Base-by-base conservation (phyloP, 2,797 vertebrate genomes). In the Aythya fuligula region DNA sequence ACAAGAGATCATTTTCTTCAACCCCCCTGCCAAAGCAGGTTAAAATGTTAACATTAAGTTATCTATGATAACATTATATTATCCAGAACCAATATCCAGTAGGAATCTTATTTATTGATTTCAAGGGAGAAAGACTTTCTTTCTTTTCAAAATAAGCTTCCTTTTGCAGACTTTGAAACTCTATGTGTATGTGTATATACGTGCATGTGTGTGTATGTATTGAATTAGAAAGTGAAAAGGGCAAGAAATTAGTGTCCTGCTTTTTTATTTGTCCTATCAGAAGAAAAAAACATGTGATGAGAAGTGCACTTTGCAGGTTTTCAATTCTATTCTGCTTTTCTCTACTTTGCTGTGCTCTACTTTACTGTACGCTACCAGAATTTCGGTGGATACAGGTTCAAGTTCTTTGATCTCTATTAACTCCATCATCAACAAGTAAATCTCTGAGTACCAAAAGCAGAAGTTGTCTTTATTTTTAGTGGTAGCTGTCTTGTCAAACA, bases 391-490 rank as follows among this genome's bases (percentile, higher is more conserved):
- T 69, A n/a, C 6, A 41, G 32, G 7, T 17, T 86, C 27, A 70
- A 13, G 5, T 69, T 94, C 73, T 91, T 91, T 88, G 54, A 86
- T 51, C 22, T 81, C 19, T 66, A 0, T 81, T 90, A 72, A 85
- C 58, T 87, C 9, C 16, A 61, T 71, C 54, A 72, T 30, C 45
- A 45, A 32, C 43, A 36, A 56, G 20, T 93, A 93, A 81, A 93
- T 66, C 19, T 64, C 13, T 18, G 19, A 25, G 6, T 47, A 70
- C 47, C 90, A 91, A 86, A 62, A 83, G 32, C n/a, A 75, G 57
- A 76, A 87, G 13, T 81, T 54, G 12, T 86, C 76, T 84, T 81
- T 79, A 70, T 60, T 92, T 95, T 84, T 84, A 75, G 18, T 14
- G 25, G 43, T 56, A 81, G 11, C 21, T 94, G 18, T 84, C 79